Base-by-base conservation (phyloP, 2,797 vertebrate genomes). In the Macroramphosus scolopax region DNA sequence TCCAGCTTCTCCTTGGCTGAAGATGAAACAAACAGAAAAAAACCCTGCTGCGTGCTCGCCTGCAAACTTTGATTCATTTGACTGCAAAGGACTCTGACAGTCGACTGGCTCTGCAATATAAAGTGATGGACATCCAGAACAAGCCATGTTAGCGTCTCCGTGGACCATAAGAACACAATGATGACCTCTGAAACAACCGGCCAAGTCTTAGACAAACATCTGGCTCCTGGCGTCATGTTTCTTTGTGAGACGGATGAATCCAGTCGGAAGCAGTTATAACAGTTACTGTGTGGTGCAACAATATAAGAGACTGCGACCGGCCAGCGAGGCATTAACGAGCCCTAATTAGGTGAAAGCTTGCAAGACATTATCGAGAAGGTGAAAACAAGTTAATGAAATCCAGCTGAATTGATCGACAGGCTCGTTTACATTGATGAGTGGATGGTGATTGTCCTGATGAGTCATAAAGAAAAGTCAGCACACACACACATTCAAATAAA, bases 1-100 rank as follows among this genome's bases (percentile, higher is more conserved):
- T 58, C 71, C 68, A 36, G 66, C 37, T 59, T 66, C 50, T 17
- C 15, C 31, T 69, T 78, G 77, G 71, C 66, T 15, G 17, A 6
- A 17, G 52, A 82, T 83, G 45, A 84, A 67, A 82, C 73, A 59
- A 50, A 76, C 36, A 34, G 58, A 26, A 29, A 45, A 70, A 47
- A 31, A 17, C 7, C 5, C 24, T 1, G 29, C 44, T 29, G 29
- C 2, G 30, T 59, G 68, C 60, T 64, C 51, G 33, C 30, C 38
- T 1, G 29, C 54, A 52, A 66, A 66, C 66, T 39, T 46, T 25
- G 2, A 35, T 47, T 73, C 41, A 13, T 52, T 20, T 66, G 38
- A 51, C 62, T 44, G 49, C 54, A 43, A 62, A 13, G 39, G 63
- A 37, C 43, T 8, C 17, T 53, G 71, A 63, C 58, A 54, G 52